Evolutionary conservation across 2,113 vertebrate species (phyloP).

Genomic region (Bombycilla garrulus): DNA sequence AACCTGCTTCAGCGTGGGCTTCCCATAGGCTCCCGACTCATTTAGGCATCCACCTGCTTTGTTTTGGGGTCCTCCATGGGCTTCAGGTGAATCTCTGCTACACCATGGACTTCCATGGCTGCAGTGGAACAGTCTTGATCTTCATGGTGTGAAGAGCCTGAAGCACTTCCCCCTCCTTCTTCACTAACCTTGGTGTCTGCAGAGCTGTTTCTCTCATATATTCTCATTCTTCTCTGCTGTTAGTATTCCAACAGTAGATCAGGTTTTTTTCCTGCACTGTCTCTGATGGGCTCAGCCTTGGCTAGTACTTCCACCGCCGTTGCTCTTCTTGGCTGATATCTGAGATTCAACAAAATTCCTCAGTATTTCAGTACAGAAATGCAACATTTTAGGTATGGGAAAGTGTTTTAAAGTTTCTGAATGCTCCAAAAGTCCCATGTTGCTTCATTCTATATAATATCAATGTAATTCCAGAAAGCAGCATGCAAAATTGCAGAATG

Average conservation of each 20-base stretch:
- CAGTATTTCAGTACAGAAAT: not conserved
- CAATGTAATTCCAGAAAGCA: not conserved
- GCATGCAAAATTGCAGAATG: not conserved
- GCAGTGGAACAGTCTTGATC: not conserved
- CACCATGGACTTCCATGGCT: not conserved
- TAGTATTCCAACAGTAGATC: rapidly evolving
- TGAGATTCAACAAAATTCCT: not conserved
- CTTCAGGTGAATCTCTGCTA: not conserved
- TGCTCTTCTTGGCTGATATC: not conserved
- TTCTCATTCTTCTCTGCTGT: not conserved
- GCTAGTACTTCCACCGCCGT: not conserved
- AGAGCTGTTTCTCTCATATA: not conserved
- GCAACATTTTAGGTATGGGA: not conserved
- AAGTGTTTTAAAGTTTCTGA: not conserved
- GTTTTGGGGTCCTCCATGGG: no score
- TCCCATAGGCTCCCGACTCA: not conserved
- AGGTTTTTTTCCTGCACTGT: rapidly evolving
- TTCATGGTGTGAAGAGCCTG: not conserved
- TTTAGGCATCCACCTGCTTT: not conserved
- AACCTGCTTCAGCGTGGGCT: rapidly evolving
- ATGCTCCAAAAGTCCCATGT: not conserved
- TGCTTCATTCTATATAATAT: not conserved
- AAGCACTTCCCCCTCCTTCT: not conserved
- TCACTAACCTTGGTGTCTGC: not conserved
- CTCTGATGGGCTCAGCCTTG: not conserved